A percentile compares a stretch with the other conserved stretches of the same genome.
phyloP scores from a whole-genome alignment of 2,888 invertebrate genomes.

The Thera britannica region DNA sequence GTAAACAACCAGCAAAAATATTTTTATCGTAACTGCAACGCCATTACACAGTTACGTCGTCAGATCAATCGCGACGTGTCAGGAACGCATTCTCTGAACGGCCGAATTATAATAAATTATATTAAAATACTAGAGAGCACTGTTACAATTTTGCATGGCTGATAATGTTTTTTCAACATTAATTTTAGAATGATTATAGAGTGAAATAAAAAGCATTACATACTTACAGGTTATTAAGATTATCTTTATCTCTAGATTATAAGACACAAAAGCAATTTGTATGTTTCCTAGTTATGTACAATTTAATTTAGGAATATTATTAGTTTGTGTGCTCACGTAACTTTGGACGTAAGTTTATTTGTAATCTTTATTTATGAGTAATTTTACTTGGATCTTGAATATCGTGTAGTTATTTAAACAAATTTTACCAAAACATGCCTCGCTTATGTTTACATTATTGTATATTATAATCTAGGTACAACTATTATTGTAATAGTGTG shows the following conservation, averaged over 20 bases:
- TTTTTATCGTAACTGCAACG: too few relatives aligned
- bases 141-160: constrained; percentile 34
- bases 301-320: constrained; percentile 48
- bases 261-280: constrained; percentile 63
- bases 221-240: constrained; percentile 4
- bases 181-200: constrained; percentile 41
- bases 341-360: constrained; percentile 19
- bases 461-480: constrained; percentile 50
- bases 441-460: constrained; percentile 78
- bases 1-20: too few relatives aligned
- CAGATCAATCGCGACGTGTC: too few relatives aligned
- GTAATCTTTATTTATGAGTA: constrained; percentile 39
- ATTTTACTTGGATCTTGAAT: constrained; percentile 61
- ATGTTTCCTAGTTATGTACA: constrained; percentile 71
- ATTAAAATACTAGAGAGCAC: too few relatives aligned
- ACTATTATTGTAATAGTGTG: constrained; percentile 62
- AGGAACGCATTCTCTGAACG: too few relatives aligned
- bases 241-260: constrained; percentile 36
- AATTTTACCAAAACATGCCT: constrained; percentile 84
- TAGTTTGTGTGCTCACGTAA: constrained; percentile 33
- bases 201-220: constrained; percentile 53
- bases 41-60: too few relatives aligned
- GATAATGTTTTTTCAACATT: constrained; percentile 44
- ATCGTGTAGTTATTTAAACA: constrained; percentile 62
- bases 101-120: too few relatives aligned